Conservation (phyloP, 2,113 vertebrate species). For the Oreotrochilus melanogaster region DNA sequence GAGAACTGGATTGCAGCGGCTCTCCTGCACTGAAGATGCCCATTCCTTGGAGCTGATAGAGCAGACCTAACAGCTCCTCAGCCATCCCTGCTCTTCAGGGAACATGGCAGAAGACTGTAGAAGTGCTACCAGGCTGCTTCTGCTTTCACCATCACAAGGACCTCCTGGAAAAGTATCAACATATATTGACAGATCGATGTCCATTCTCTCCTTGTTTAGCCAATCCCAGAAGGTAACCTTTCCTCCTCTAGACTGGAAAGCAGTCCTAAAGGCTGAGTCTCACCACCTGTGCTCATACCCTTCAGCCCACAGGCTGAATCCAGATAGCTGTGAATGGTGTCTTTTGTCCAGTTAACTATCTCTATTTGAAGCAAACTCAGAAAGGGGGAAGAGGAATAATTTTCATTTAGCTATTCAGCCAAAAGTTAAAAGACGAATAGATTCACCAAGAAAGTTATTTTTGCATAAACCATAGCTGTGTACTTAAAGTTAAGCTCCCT, state of each 20-base stretch:
- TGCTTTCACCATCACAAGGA: accelerated
- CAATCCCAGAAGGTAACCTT: not conserved
- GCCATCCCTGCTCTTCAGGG: not conserved
- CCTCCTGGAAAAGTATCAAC: not conserved
- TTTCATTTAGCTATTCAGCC: not conserved
- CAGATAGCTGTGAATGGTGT: not conserved
- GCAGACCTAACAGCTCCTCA: not conserved
- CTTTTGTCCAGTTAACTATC: not conserved
- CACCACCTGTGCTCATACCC: not conserved
- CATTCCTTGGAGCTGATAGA: not conserved
- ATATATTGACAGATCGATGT: not conserved
- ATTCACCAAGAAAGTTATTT: not conserved
- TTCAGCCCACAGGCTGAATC: not conserved
- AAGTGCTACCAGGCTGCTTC: not conserved
- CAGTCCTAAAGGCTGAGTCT: not conserved
- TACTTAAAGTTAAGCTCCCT: not conserved
- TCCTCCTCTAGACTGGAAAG: not conserved
- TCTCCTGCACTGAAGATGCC: accelerated
- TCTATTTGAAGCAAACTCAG: not conserved
- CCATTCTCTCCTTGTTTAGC: not conserved
- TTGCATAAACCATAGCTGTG: not conserved
- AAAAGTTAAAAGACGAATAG: not conserved
- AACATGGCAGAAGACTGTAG: not conserved
- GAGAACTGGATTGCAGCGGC: not conserved
- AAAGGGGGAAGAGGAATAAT: accelerated